Base-by-base conservation (phyloP, 2,113 vertebrate species). In the Leptodactylus fuscus region DNA sequence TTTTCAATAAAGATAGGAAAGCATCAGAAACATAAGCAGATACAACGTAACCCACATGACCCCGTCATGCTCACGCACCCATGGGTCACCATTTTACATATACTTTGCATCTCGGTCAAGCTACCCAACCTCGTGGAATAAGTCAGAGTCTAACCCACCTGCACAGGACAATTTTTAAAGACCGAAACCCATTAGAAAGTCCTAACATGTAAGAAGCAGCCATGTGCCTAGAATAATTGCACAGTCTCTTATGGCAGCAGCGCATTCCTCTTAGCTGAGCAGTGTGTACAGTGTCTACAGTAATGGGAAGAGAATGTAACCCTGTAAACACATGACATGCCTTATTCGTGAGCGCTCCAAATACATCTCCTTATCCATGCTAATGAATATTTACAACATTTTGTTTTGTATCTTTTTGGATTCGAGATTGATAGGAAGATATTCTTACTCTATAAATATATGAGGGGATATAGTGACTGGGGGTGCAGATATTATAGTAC, bases 191-290 rank as follows among this genome's bases (percentile, higher is more conserved):
- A 13, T 24, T 24, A 11, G 27, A 32, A 2, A 77, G 34, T 11
- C 29, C 29, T 34, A 29, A 15, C 62, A 67, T 18, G 60, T 34
- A 34, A 2, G 3, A 58, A n/a, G 67, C 5, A 29, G 41, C 48
- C 75, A 77, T 53, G 74, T 53, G 48, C 74, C 74, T 7, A 22
- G 24, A 77, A 11, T 51, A 51, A 77, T 77, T 53, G 73, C 46
- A 77, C 32, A 11, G 12, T 78, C 49, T 58, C 20, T 55, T 58
- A 7, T 78, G 51, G 34, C 51, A 55, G 16, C n/a, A 55, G 20
- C 71, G 38, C 29, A 78, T 78, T 78, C 49, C 9, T 78, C 10
- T 58, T 3, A 38, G 75, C 6, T 77, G 74, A 77, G 32, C 74
- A n/a, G 16, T 55, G 9, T 78, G 49, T 58, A 58, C 75, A 58